phyloP scores from a whole-genome alignment of 2,113 vertebrate genomes.

The Aphelocoma coerulescens region DNA sequence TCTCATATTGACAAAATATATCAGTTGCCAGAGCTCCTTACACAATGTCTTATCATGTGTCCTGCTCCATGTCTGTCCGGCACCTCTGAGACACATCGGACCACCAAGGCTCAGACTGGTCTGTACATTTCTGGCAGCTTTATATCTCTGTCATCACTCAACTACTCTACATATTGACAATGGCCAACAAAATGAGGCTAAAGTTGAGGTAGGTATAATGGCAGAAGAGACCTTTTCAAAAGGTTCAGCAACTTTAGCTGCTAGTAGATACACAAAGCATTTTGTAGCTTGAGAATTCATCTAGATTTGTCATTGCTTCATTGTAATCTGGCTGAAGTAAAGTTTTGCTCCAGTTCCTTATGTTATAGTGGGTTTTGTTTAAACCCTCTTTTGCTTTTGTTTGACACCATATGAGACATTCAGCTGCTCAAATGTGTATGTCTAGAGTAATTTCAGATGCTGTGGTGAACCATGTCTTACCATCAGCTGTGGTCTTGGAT shows the following conservation, averaged over 20 bases:
- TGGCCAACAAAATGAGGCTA: neutral
- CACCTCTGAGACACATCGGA: neutral
- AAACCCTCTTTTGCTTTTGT: neutral
- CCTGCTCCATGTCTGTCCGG: neutral
- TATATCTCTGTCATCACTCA: neutral
- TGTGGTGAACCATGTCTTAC: neutral
- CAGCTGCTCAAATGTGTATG: neutral
- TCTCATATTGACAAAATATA: neutral
- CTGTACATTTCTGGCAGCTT: neutral
- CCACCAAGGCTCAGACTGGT: neutral
- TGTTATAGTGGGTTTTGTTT: neutral
- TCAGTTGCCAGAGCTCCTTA: neutral
- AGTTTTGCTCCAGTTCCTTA: neutral
- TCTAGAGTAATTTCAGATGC: neutral
- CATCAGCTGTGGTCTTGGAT: neutral
- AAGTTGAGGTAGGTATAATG: neutral
- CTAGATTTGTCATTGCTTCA: neutral
- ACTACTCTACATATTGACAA: neutral
- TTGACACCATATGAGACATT: neutral
- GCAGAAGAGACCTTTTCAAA: neutral
- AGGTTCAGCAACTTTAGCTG: neutral
- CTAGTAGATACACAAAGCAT: neutral
- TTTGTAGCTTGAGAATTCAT: neutral
- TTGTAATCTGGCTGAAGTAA: neutral
- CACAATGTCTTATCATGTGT: fast-evolving